Base-by-base conservation (phyloP, 2,797 vertebrate species). In the Falco columbarius region DNA sequence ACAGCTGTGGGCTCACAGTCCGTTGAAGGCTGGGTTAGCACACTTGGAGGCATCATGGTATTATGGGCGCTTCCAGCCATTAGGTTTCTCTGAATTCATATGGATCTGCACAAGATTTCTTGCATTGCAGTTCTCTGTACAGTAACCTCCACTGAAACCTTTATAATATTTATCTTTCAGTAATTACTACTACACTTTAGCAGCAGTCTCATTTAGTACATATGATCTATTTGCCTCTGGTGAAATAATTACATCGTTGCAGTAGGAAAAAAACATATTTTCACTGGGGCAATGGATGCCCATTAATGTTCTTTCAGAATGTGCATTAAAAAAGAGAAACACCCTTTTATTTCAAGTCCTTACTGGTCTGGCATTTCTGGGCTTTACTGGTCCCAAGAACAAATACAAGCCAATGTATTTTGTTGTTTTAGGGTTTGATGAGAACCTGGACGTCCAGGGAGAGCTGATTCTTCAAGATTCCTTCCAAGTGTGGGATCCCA, bases 401-500 rank as follows among this genome's bases (percentile, higher is more conserved):
- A 81, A 88, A 63, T 54, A 42, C 21, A 79, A 86, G 5, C 5
- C 6, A 29, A 32, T 83, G 21, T 83, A 15, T 88, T 96, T 67
- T 89, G 52, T 96, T 75, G 34, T 72, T 95, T 91, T 97, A 99
- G 99, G 99, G 52, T 99, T 99, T 92, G 99, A 99, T 97, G 99
- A 99, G 96, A 99, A 99, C 97, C 97, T 99, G 97, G 99, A 99
- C 3, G 99, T 99, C 66, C 99, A 99, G 97, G 99, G 99, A 29
- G 99, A 99, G 95, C 98, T 99, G 88, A 99, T 99, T 94, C 98
- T 99, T 71, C 99, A 99, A 98, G 99, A 99, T 97, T 99, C 99
- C 71, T 99, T 99, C 97, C 99, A 99, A 98, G 99, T 99, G 34
- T 99, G 99, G 99, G 99, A 99, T 95, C 99, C 99, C 19, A 99